Evolutionary conservation across 2,888 invertebrate genomes (phyloP), one percentile per base, ranked within the genome.

Genomic region (Acronicta aceris): DNA sequence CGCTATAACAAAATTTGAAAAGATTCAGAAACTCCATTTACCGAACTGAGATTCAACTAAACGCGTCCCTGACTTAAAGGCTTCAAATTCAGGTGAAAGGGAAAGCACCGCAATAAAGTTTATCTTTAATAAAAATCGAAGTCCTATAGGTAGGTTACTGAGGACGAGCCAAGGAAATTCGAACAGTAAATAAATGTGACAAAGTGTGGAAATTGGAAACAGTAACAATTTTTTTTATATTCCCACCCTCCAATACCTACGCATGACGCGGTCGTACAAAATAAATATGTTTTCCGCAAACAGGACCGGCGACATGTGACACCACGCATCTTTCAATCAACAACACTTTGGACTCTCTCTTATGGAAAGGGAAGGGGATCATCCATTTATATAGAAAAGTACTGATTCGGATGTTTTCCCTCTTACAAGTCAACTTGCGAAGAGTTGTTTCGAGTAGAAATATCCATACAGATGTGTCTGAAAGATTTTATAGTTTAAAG

Each of bases 221-320:
- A 59, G 61, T 75, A 60, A 60, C 66, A 61, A 56, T 38, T n/a
- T 12, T 51, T n/a, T 53, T 55, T 58, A 65, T 65, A 67, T 63
- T 47, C 45, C 43, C 60, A 49, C 55, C 63, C 59, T 33, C 46
- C 55, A 46, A 53, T 60, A 52, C 50, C n/a, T 50, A 65, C 74
- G 73, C 60, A 70, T 69, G 68, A 73, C 65, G 62, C 52, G 62
- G 58, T 49, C 59, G 74, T 71, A 71, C 65, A 70, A 74, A 79
- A 78, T 78, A 84, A 81, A 83, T 81, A 83, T 83, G 74, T 73
- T 76, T 58, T 70, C 55, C 48, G 59, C 71, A 77, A 81, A 82
- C 68, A 80, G 55, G 67, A 70, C 59, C 59, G 61, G 61, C 17
- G 78, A 74, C 75, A 83, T 71, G 62, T 65, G 76, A 82, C 73